phyloP scores from a whole-genome alignment of 1,140 invertebrate species.

The Temnothorax nylanderi region DNA sequence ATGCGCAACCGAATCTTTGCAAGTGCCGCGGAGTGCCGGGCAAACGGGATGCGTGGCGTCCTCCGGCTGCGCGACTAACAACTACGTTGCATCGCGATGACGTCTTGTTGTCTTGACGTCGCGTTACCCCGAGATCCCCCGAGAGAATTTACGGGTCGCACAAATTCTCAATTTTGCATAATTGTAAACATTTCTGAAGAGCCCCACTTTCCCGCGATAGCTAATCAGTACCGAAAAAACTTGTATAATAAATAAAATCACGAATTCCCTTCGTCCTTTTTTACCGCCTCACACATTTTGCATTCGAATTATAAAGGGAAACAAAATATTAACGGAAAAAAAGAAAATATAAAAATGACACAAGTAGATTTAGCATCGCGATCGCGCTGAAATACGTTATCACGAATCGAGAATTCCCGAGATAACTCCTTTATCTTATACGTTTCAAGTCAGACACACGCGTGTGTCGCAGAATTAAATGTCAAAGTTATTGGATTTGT shows the following conservation, averaged over 20 bases:
- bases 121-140: too few relatives aligned
- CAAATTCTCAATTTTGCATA: too few relatives aligned
- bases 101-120: too few relatives aligned
- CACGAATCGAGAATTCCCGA: background rate
- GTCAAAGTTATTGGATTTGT: background rate
- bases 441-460: too few relatives aligned
- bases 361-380: background rate
- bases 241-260: too few relatives aligned
- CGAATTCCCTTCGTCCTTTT: background rate
- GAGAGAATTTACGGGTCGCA: too few relatives aligned
- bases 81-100: background rate
- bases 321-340: background rate
- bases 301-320: background rate
- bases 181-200: too few relatives aligned
- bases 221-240: too few relatives aligned
- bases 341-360: background rate
- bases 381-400: background rate
- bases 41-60: background rate
- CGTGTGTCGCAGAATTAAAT: background rate
- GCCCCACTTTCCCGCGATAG: too few relatives aligned
- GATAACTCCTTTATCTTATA: background rate
- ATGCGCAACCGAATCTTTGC: conserved; percentile 22
- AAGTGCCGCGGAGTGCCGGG: background rate
- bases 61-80: background rate
- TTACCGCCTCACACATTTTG: background rate